Evolutionary conservation across 1,140 invertebrate genomes (phyloP), one percentile per base, ranked within the genome.

Genomic region (Rhopalosiphum padi): DNA sequence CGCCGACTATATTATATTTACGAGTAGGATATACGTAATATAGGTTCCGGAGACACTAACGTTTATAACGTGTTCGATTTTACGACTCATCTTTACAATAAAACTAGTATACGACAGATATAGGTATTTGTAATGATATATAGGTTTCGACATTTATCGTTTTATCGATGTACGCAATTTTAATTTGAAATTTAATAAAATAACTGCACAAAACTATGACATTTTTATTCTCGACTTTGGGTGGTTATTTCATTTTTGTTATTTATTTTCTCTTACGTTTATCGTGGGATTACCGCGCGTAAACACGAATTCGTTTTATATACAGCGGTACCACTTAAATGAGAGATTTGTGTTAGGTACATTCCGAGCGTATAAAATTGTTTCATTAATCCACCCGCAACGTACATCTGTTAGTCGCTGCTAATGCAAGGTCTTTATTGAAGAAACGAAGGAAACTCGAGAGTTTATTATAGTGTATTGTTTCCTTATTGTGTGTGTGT

Each of bases 321-420:
- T 43, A 85, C 4, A 85, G 11, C 3, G 37, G 41, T 85, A 85
- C 41, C 41, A 86, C 85, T 86, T 86, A 86, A 86, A 86, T 41
- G 43, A 86, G 85, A 46, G 85, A 86, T 86, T 86, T 86, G 85
- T 86, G 85, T 41, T 86, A 46, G 85, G 85, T 86, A 86, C 85
- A 41, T 25, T 37, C 4, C 15, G 85, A 25, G 22, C 41, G 85
- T 86, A 41, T 85, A 43, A 25, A 86, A 86, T 86, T 43, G 85
- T 86, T 46, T 86, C 41, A 30, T 86, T 86, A 86, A 86, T 86
- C 85, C 85, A 46, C 85, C 43, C 85, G 43, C 30, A 30, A 86
- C 30, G 85, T 43, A 86, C 41, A 86, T 86, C 43, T 46, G 85
- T 86, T 86, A 41, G 41, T 41, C 25, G 30, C 25, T 46, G 85